Evolutionary conservation across 2,797 vertebrate genomes (phyloP), one percentile per base, ranked within the genome.

Genomic region (Melopsittacus undulatus): DNA sequence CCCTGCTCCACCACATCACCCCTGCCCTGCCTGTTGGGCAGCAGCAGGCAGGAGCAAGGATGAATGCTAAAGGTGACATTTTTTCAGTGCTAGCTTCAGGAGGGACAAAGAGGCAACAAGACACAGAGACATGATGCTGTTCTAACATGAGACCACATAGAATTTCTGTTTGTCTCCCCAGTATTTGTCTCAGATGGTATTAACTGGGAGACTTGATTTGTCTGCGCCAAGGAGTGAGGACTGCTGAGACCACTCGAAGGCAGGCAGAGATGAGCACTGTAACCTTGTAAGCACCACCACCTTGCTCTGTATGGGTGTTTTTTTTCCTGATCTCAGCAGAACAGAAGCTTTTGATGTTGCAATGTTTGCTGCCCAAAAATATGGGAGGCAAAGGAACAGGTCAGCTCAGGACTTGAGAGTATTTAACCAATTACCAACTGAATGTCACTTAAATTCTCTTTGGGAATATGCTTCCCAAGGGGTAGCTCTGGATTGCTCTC

Each of bases 311-410:
- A 54, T 0, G 2, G 10, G 52, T 40, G 27, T 0, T 51, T 62
- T 77, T 87, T 83, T 61, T 64, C 5, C 62, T 6, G 7, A 82
- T 30, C 29, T 94, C 80, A 89, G 83, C 83, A 92, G 90, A 95
- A 88, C 51, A 76, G 79, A 73, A 94, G 80, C 29, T 4, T 89
- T 84, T 77, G 74, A 82, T 79, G 85, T 96, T 46, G 77, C 80
- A 95, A 94, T 32, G 67, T 76, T 67, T 93, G 88, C 72, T 91
- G 83, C 51, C 83, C 51, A 83, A 93, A 92, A 94, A 67, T 23
- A 70, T 92, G 83, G 83, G 95, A 94, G 91, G 74, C 83, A 61
- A 76, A 84, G 63, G 45, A 92, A 92, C 8, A 94, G 83, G 90
- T 84, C 87, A 91, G 59, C 64, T 88, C 46, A 34, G 70, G n/a